These are phyloP conservation scores for Parnassius orleans DNA, from an alignment of 2,888 invertebrate genomes.

Conservation along the genomic window DNA sequence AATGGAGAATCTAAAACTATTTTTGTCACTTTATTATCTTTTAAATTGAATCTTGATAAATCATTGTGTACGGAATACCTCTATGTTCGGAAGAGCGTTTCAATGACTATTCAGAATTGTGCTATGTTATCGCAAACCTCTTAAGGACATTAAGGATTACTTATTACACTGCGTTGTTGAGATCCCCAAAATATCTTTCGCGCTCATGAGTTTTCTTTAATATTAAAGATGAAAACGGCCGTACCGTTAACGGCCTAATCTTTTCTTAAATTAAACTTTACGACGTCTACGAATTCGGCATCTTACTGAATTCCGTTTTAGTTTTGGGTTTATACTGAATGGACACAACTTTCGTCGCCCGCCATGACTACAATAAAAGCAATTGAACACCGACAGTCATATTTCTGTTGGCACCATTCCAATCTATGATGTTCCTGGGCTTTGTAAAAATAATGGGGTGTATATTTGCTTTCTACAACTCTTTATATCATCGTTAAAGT, in stretches of 20 bases:
- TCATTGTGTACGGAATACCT: not conserved
- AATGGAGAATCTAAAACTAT: no score
- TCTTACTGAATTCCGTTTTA: conserved; percentile 8
- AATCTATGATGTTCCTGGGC: conserved; percentile 9
- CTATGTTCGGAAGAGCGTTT: not conserved
- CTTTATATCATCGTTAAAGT: not conserved
- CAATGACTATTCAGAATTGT: not conserved
- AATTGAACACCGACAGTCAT: conserved; percentile 19
- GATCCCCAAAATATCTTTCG: not conserved
- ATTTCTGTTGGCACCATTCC: conserved; percentile 23
- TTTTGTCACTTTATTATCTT: no score
- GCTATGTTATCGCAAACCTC: not conserved
- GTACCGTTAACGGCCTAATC: not conserved
- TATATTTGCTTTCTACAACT: conserved; percentile 2
- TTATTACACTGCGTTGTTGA: not conserved
- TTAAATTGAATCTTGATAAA: not conserved
- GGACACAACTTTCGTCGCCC: conserved; percentile 21
- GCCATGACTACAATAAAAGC: conserved; percentile 16
- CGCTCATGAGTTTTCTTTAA: no score
- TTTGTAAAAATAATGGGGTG: conserved; percentile 10
- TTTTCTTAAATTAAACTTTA: not conserved
- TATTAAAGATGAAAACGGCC: not conserved
- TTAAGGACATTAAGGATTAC: not conserved
- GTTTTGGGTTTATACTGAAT: conserved; percentile 9
- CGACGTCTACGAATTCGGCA: not conserved